These are phyloP conservation scores for Neoarius graeffei DNA, from an alignment of 2,113 vertebrate species.

Conservation along the genomic window DNA sequence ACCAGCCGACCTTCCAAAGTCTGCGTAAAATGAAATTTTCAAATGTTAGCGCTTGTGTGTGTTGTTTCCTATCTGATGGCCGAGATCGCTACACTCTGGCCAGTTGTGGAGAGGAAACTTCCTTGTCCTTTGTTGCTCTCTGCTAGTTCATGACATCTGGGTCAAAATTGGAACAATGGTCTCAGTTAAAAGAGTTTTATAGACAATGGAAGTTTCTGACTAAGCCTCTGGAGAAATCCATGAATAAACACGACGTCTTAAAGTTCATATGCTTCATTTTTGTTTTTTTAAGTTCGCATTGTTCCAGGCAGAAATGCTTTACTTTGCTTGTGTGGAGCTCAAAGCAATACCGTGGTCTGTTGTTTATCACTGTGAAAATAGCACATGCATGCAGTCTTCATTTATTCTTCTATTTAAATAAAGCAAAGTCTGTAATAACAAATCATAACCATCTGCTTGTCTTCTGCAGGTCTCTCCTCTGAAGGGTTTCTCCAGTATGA, in stretches of 20 bases:
- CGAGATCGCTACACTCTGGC: neutral
- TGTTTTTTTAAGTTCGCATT: neutral
- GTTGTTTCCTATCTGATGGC: neutral
- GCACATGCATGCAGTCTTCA: neutral
- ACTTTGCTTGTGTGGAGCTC: neutral
- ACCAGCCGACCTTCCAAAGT: neutral
- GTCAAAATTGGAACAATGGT: conserved; percentile 24
- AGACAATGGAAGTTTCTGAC: conserved; percentile 22
- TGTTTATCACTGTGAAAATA: neutral
- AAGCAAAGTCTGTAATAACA: neutral
- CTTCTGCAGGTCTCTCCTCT: conserved; percentile 57
- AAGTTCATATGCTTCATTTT: neutral
- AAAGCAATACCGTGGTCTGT: neutral
- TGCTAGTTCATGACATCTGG: conserved; percentile 19
- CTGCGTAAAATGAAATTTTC: neutral
- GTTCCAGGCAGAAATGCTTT: conserved; percentile 1
- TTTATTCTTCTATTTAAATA: neutral
- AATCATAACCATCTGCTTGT: conserved; percentile 9
- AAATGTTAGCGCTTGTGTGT: neutral
- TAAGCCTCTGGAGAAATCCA: neutral
- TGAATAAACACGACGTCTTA: neutral
- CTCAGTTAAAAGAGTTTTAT: conserved; percentile 6
- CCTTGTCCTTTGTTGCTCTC: conserved; percentile 22
- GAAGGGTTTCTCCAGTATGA: conserved; percentile 68
- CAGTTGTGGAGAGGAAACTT: neutral